phyloP scores from a whole-genome alignment of 2,797 vertebrate genomes.

The Myotis findleyi region DNA sequence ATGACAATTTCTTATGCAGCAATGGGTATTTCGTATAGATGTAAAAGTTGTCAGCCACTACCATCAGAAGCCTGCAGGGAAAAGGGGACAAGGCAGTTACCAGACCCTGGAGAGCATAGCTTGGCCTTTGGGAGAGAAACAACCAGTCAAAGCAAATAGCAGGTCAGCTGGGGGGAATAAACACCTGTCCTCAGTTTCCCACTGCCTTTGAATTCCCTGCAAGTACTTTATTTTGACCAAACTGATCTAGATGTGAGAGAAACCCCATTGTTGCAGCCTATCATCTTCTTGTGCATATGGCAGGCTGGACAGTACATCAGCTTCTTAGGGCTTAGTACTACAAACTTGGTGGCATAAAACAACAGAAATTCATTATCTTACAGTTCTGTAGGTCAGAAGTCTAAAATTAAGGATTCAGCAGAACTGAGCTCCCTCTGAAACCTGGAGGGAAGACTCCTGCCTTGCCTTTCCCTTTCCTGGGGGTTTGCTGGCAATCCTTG shows the following conservation, averaged over 20 bases:
- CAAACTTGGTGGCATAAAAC: constrained; percentile 16
- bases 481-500: background rate
- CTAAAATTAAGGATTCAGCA: background rate
- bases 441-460: background rate
- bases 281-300: background rate
- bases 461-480: background rate
- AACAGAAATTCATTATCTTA: background rate
- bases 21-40: background rate
- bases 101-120: background rate
- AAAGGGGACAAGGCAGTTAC: background rate
- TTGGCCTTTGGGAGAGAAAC: background rate
- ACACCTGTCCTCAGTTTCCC: background rate
- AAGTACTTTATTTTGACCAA: constrained; percentile 1
- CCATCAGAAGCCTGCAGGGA: background rate
- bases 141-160: background rate
- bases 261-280: background rate
- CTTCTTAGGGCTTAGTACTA: background rate
- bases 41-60: background rate
- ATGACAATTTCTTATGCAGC: background rate
- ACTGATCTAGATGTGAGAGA: background rate
- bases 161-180: background rate
- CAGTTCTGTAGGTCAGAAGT: background rate
- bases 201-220: background rate
- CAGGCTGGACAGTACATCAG: background rate
- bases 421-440: background rate